Evolutionary conservation across 2,797 vertebrate species (phyloP).

Genomic region (Lindbergichthys nudifrons): DNA sequence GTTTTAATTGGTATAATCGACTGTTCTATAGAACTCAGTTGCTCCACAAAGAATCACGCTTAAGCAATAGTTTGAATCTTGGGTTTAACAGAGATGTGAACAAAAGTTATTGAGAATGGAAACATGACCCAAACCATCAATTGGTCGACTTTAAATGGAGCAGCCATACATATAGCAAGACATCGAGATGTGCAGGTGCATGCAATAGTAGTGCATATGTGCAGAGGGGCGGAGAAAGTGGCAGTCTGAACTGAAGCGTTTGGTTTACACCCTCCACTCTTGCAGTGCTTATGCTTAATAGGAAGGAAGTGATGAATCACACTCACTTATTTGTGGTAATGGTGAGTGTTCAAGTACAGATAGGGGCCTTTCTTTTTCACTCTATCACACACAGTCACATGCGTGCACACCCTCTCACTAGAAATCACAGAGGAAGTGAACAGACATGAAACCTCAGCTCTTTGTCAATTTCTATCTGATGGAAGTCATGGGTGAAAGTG

Average conservation of each 20-base stretch:
- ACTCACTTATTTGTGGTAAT: slow-evolving; percentile 76
- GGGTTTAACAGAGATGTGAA: no score
- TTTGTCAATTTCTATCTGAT: slow-evolving; percentile 64
- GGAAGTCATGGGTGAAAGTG: slow-evolving; percentile 51
- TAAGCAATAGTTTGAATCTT: no score
- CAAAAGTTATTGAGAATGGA: no score
- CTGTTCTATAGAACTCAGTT: no score
- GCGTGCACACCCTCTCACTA: slow-evolving; percentile 31
- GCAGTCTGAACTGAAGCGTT: slow-evolving; percentile 48
- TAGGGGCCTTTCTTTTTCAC: slow-evolving; percentile 54
- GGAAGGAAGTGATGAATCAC: slow-evolving; percentile 84
- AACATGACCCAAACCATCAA: no score
- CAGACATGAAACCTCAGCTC: slow-evolving; percentile 70
- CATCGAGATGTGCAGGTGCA: background rate
- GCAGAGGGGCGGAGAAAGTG: slow-evolving; percentile 40
- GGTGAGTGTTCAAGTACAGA: slow-evolving; percentile 70
- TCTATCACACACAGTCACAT: background rate
- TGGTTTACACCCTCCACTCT: slow-evolving; percentile 67
- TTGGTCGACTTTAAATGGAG: no score
- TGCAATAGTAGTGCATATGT: background rate
- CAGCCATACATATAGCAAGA: background rate
- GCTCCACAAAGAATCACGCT: no score
- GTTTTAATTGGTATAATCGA: no score
- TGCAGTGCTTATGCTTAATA: slow-evolving; percentile 70
- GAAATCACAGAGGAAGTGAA: slow-evolving; percentile 78